Base-by-base conservation (phyloP, 2,113 vertebrate species). In the Saccopteryx leptura region DNA sequence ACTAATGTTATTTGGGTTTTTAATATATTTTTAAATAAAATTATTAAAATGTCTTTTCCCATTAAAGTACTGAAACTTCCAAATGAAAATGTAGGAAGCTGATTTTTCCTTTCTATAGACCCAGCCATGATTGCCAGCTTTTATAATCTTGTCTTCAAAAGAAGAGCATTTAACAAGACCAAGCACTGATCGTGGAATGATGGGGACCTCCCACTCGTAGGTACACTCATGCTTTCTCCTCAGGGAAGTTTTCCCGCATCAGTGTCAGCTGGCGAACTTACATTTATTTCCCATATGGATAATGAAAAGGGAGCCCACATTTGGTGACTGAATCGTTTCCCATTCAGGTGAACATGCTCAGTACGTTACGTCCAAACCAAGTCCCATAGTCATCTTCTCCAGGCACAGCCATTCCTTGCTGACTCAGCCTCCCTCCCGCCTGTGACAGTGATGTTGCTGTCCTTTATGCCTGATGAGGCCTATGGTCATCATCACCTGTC, bases 1-100 rank as follows among this genome's bases (percentile, higher is more conserved):
- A 58, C 46, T 58, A 90, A 76, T 12, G 3, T 19, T 68, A 72
- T 24, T 12, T 81, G 26, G n/a, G 88, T 66, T 84, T 87, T 48
- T 17, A 50, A 56, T 69, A 33, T 63, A 65, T 90, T 93, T 89
- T 82, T 46, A 96, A 93, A 58, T 33, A 82, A 88, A 88, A 78
- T 60, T 33, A 88, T 46, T 85, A 4, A 80, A 85, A 80, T 68
- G 72, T 18, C 33, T 84, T 84, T 58, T 76, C 21, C 21, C 17
- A 54, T 69, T 39, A 75, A 91, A 89, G 85, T 23, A 54, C 6
- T 69, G 46, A 80, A 21, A 5, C 5, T 71, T 83, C 33, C 31
- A 46, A 61, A 54, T 15, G 7, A 74, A 85, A 76, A 68, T 15
- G 23, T 9, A 31, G 72, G 90, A 84, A 91, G 13, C 8, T 91